A percentile compares a stretch with the other conserved stretches of the same genome.
phyloP scores from a whole-genome alignment of 2,888 invertebrate genomes.

The Halocaridina rubra region DNA sequence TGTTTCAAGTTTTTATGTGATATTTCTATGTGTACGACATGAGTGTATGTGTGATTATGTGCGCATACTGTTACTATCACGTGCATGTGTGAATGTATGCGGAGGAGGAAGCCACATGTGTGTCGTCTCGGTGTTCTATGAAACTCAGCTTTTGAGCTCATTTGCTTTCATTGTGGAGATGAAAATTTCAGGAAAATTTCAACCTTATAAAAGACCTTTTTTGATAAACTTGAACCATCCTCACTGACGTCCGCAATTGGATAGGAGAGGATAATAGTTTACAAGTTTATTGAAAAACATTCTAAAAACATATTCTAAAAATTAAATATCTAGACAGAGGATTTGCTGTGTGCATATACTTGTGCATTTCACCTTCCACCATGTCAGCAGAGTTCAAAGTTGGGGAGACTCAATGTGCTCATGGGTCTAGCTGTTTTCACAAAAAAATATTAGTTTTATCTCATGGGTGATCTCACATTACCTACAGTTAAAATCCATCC shows the following conservation, averaged over 20 bases:
- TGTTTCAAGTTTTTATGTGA: conserved; percentile 61
- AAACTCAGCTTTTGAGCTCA: conserved; percentile 43
- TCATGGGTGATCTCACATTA: conserved; percentile 2
- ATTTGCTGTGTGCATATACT: neutral
- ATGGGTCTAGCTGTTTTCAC: conserved; percentile 36
- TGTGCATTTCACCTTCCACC: no score
- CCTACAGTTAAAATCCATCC: conserved; percentile 9
- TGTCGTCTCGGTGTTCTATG: conserved; percentile 57
- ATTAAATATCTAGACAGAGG: no score
- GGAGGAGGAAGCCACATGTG: conserved; percentile 37
- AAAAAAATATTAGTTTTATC: conserved; percentile 5
- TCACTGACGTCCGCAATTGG: no score
- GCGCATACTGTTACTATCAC: conserved; percentile 50
- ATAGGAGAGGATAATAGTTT: no score
- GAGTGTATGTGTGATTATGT: conserved; percentile 47
- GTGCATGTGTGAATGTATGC: conserved; percentile 49
- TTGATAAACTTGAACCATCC: no score
- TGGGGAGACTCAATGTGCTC: conserved; percentile 30
- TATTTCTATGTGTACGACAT: conserved; percentile 47
- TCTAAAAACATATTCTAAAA: no score
- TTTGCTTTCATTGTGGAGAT: conserved; percentile 48
- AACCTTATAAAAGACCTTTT: no score
- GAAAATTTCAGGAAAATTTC: neutral
- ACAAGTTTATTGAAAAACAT: no score
- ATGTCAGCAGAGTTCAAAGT: conserved; percentile 18